Base-by-base conservation (phyloP, 2,888 invertebrate species). In the Drosophila birchii region DNA sequence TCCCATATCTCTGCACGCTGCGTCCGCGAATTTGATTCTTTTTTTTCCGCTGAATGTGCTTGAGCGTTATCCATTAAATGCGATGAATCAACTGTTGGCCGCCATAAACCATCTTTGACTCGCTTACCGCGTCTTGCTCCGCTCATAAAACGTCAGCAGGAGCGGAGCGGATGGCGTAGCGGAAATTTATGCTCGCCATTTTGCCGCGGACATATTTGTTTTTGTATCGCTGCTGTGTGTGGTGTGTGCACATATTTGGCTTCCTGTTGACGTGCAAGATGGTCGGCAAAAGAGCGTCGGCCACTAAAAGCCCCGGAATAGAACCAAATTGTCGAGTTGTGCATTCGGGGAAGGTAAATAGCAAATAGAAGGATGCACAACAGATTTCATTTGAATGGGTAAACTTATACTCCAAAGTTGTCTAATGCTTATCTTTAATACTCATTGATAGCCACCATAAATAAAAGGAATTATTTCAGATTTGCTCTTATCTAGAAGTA, bases 181-280 rank as follows among this genome's bases (percentile, higher is more conserved):
- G 81, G 86, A 84, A 84, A 88, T 85, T 85, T 85, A 85, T 85
- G 89, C 77, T 66, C 78, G 81, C 89, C 89, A 88, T 86, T 88
- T 84, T 87, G 68, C 78, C 68, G 66, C 55, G 39, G 45, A 71
- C 68, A 67, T 80, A 75, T 62, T 58, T 69, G 70, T 69, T 38
- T 57, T 68, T 55, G 61, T 61, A 47, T 47, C 61, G 29, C 63
- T 44, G 67, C 55, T 36, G 11, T 63, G 45, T 38, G 56, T 36
- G 43, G 51, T 54, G 51, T 70, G 60, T 60, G 57, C 64, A 55
- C 62, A 47, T 75, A 76, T 85, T 78, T 80, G 80, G 71, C 88
- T 88, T 84, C 86, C 83, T 88, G 86, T 84, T 88, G 88, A 86
- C 80, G 73, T 51, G 73, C 69, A 86, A 88, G 75, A 84, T 69